Evolutionary conservation across 1,140 invertebrate species (phyloP), one percentile per base, ranked within the genome.

Genomic region (Globodera ellingtonae): DNA sequence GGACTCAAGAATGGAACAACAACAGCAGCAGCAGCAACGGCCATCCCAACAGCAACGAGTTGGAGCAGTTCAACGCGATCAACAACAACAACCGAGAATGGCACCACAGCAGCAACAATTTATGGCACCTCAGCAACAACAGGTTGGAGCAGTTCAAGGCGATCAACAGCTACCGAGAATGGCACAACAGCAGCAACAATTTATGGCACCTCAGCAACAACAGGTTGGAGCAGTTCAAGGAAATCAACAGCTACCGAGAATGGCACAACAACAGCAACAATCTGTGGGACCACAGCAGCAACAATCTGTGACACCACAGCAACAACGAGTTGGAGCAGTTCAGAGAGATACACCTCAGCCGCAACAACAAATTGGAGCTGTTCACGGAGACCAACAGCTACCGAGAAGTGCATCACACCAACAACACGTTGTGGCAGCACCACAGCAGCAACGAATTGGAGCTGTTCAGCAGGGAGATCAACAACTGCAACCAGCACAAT

Each of bases 361-460:
- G 7, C 50, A 13, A 13, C 50, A 52, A 13, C 50, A 52, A 9
- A 13, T 52, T 52, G 7, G 50, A 52, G 7, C 50, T 52, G 50
- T 52, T 52, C 4, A 52, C 7, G 35, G 1, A 35, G 35, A 35
- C 7, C 1, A 13, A 48, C 67, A 70, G 4, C 67, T 46, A n/a
- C 65, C n/a, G 65, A n/a, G 65, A 24, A 24, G 65, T 21, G n/a
- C 65, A 24, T 10, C 7, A 13, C 67, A 44, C 13, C 70, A 72
- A 18, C 47, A 56, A 56, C 75, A 62, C 5, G 5, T 5, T 70
- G 72, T 21, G 21, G 52, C 70, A 66, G 52, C 75, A 35, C 74
- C 74, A 75, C 74, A 75, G 7, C 75, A 70, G 48, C 75, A 76
- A 50, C 69, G 72, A 50, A 56, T 65, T 65, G 52, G n/a, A 75